A percentile compares a stretch with the other conserved stretches of the same genome.
phyloP scores from a whole-genome alignment of 2,888 invertebrate genomes.

The Diploptera punctata region DNA sequence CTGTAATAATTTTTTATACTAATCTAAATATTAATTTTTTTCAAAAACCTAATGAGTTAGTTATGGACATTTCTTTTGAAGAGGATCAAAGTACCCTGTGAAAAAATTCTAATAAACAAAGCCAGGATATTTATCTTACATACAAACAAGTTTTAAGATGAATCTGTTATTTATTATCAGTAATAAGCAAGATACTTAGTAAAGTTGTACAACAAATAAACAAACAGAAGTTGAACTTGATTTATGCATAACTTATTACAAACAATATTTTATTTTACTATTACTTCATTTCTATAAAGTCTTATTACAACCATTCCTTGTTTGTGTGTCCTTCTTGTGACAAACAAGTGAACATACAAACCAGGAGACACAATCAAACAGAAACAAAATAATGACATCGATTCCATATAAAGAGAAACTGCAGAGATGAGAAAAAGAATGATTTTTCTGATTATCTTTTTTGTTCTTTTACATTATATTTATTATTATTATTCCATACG shows the following conservation, averaged over 20 bases:
- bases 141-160: too few relatives aligned
- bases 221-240: slow-evolving; percentile 10
- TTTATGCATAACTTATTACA: slow-evolving; percentile 16
- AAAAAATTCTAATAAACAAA: too few relatives aligned
- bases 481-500: slow-evolving; percentile 20
- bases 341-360: background rate
- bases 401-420: background rate
- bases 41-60: too few relatives aligned
- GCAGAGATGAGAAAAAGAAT: slow-evolving; percentile 2
- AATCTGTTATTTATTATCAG: slow-evolving; percentile 27
- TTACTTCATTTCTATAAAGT: slow-evolving; percentile 5
- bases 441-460: slow-evolving; percentile 16
- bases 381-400: slow-evolving; percentile 1
- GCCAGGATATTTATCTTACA: too few relatives aligned
- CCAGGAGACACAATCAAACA: slow-evolving; percentile 1
- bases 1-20: too few relatives aligned
- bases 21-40: too few relatives aligned
- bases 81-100: too few relatives aligned
- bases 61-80: too few relatives aligned
- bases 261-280: slow-evolving; percentile 8
- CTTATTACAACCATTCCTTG: slow-evolving; percentile 9
- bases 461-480: slow-evolving; percentile 7
- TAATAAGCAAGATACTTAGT: slow-evolving; percentile 25
- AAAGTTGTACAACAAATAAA: slow-evolving; percentile 27
- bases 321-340: background rate